phyloP scores from a whole-genome alignment of 1,140 invertebrate genomes.

The Archegozetes longisetosus region DNA sequence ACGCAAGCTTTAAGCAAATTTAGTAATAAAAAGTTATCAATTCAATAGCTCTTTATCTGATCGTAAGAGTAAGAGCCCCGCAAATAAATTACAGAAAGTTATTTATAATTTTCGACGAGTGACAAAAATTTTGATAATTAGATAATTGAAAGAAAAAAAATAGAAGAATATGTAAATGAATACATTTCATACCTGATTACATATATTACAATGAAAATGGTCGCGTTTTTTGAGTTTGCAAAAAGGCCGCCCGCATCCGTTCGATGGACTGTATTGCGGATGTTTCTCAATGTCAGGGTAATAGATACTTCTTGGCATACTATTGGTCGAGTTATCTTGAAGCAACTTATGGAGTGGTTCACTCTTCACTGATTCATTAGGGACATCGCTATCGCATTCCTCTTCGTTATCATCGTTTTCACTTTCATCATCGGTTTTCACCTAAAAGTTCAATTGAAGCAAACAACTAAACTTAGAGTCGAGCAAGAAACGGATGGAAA shows the following conservation, averaged over 20 bases:
- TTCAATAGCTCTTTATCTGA: too few relatives aligned
- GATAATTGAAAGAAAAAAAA: too few relatives aligned
- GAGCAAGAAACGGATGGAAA: background rate
- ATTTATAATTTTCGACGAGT: too few relatives aligned
- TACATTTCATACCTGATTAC: conserved; percentile 58
- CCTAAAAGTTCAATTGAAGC: background rate
- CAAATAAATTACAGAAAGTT: too few relatives aligned
- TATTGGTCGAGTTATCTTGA: background rate
- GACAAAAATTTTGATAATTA: too few relatives aligned
- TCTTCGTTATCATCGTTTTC: background rate
- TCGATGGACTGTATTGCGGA: conserved; percentile 35
- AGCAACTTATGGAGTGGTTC: background rate
- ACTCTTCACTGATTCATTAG: conserved; percentile 17
- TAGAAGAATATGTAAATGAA: too few relatives aligned
- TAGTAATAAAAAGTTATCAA: too few relatives aligned
- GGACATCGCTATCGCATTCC: conserved; percentile 24
- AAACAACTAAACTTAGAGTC: background rate
- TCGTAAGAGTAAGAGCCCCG: too few relatives aligned
- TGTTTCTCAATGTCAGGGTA: conserved; percentile 13
- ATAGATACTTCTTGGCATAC: background rate
- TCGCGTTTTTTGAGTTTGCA: conserved; percentile 68
- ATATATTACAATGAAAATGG: conserved; percentile 71
- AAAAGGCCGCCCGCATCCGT: conserved; percentile 59
- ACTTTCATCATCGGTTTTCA: background rate
- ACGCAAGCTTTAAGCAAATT: too few relatives aligned